Evolutionary conservation across 2,888 invertebrate genomes (phyloP).

Genomic region (Dryomyza anilis): DNA sequence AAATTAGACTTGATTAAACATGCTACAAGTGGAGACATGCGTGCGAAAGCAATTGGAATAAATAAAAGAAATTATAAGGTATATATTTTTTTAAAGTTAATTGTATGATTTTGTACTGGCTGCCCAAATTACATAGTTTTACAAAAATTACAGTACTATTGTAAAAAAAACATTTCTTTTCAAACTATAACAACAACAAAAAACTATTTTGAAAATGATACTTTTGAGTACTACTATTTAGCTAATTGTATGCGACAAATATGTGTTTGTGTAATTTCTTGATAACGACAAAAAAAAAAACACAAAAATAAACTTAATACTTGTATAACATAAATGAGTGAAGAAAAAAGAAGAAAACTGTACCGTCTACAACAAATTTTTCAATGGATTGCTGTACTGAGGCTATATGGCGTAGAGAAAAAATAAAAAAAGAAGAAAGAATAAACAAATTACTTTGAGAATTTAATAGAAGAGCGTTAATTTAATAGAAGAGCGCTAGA

Average conservation of each 20-base stretch:
- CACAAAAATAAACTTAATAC: conserved; percentile 13
- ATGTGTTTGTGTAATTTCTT: too few species aligned
- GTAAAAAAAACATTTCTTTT: too few species aligned
- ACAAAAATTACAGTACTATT: too few species aligned
- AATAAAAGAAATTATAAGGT: too few species aligned
- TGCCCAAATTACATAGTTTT: too few species aligned
- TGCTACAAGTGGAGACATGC: background rate
- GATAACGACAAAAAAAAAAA: too few species aligned
- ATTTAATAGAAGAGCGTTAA: conserved; percentile 18
- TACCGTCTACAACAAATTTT: conserved; percentile 62
- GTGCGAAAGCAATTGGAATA: background rate
- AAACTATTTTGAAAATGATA: background rate
- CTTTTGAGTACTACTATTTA: too few species aligned
- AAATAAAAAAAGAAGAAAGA: conserved; percentile 56
- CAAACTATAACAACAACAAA: too few species aligned
- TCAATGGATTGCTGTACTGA: conserved; percentile 67
- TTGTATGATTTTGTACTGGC: too few species aligned
- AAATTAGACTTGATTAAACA: background rate
- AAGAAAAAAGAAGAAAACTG: conserved; percentile 53
- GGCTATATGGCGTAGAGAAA: conserved; percentile 62
- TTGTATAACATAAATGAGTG: background rate
- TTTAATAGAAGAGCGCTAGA: too few species aligned
- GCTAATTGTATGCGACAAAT: too few species aligned
- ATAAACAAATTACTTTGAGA: conserved; percentile 50
- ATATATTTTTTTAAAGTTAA: too few species aligned